Conservation (phyloP, 2,888 invertebrate species). For the Cenopis cana region DNA sequence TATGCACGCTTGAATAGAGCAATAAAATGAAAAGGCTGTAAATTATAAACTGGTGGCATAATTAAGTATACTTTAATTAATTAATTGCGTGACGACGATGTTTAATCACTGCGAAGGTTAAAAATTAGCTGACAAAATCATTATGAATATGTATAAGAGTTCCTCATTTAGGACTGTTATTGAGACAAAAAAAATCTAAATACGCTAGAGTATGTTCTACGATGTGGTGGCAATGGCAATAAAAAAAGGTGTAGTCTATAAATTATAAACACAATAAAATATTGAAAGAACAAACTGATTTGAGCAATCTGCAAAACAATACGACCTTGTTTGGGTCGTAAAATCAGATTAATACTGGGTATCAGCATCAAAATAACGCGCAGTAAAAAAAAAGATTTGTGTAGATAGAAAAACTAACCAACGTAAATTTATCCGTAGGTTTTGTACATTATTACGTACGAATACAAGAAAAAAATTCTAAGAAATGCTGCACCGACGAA, state of each 20-base stretch:
- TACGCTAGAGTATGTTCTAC: constrained; percentile 56
- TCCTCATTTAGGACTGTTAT: constrained; percentile 53
- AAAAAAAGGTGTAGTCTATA: constrained; percentile 62
- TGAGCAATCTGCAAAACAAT: constrained; percentile 57
- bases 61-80: constrained; percentile 77
- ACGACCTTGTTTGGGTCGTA: constrained; percentile 61
- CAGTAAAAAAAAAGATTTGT: constrained; percentile 25
- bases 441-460: background rate
- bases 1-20: constrained; percentile 66
- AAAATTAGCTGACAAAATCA: constrained; percentile 73
- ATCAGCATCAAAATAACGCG: constrained; percentile 50
- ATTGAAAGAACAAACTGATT: constrained; percentile 59
- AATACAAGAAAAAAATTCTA: constrained; percentile 2
- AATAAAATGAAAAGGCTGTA: constrained; percentile 70
- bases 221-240: constrained; percentile 60
- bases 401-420: constrained; percentile 9
- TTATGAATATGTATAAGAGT: constrained; percentile 70
- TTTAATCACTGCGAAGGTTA: constrained; percentile 74
- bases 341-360: constrained; percentile 52
- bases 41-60: constrained; percentile 69
- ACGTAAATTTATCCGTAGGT: background rate
- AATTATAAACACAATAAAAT: constrained; percentile 68
- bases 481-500: constrained; percentile 9
- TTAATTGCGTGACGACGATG: constrained; percentile 75
- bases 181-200: constrained; percentile 54